Evolutionary conservation across 2,113 vertebrate genomes (phyloP).

Genomic region (Gambusia affinis): DNA sequence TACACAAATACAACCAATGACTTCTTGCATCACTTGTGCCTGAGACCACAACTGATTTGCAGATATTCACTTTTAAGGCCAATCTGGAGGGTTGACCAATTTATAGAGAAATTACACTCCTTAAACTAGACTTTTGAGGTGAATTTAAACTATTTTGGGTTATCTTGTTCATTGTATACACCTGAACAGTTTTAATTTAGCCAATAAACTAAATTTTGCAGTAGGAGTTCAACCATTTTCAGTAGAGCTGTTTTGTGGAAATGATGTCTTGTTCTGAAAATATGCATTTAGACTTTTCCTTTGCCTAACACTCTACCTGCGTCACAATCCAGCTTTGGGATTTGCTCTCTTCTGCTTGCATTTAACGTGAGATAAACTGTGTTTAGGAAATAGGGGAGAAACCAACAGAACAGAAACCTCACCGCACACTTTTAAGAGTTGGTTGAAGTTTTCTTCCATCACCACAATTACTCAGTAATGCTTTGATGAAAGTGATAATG

Average conservation of each 20-base stretch:
- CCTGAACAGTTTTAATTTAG: too few relatives aligned
- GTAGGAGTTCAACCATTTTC: too few relatives aligned
- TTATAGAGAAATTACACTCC: too few relatives aligned
- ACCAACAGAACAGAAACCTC: neutral
- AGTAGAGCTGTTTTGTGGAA: neutral
- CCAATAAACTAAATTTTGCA: too few relatives aligned
- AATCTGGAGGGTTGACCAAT: too few relatives aligned
- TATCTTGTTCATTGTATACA: too few relatives aligned
- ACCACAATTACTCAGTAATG: slow-evolving; percentile 15
- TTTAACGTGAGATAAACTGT: neutral
- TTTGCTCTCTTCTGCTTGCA: neutral
- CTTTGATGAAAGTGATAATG: slow-evolving; percentile 52
- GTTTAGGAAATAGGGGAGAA: neutral
- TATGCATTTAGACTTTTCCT: neutral
- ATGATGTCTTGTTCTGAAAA: neutral
- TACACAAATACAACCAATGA: neutral
- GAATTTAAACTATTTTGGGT: too few relatives aligned
- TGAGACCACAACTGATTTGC: neutral
- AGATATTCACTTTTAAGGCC: neutral
- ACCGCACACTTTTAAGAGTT: slow-evolving; percentile 1
- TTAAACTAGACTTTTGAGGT: too few relatives aligned
- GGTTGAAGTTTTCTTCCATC: slow-evolving; percentile 7
- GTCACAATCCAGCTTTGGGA: neutral
- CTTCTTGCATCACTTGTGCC: neutral
- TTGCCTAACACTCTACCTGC: neutral